Conservation (phyloP, 2,888 invertebrate genomes). For the Calameuta filiformis region DNA sequence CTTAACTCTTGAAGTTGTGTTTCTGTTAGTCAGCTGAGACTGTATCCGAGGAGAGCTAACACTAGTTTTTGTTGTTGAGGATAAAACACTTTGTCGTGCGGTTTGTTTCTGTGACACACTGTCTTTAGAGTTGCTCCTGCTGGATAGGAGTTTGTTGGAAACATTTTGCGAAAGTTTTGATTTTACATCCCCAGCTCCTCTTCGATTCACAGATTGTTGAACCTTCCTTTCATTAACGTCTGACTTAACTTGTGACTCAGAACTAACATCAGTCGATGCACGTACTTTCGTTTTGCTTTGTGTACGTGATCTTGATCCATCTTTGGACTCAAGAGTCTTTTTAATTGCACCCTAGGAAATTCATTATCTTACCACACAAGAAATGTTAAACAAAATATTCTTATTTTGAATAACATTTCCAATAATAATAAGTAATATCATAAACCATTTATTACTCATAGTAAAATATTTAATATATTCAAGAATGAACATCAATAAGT, state of each 20-base stretch:
- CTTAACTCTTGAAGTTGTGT: constrained; percentile 8
- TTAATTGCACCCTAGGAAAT: constrained; percentile 39
- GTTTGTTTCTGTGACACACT: background rate
- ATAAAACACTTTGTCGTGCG: background rate
- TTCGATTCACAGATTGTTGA: background rate
- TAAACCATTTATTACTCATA: background rate
- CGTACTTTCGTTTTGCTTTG: constrained; percentile 22
- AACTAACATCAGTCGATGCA: background rate
- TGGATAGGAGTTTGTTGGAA: background rate
- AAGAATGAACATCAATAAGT: constrained; percentile 30
- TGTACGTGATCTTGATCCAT: constrained; percentile 7
- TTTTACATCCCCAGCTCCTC: constrained; percentile 10
- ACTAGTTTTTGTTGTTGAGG: constrained; percentile 6
- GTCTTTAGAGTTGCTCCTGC: constrained; percentile 6
- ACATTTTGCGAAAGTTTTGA: constrained; percentile 8
- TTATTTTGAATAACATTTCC: background rate
- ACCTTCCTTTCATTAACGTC: constrained; percentile 7
- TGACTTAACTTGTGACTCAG: background rate
- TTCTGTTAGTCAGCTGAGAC: constrained; percentile 2
- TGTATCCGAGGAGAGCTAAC: constrained; percentile 5
- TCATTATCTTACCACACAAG: background rate
- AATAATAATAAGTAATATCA: background rate
- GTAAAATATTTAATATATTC: background rate
- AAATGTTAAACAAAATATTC: background rate
- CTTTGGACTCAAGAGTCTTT: constrained; percentile 28